Percentiles rank a stretch among this genome's conserved stretches.
These are phyloP conservation scores for Trichomycterus rosablanca DNA, from an alignment of 2,113 vertebrate genomes.

Conservation along the genomic window DNA sequence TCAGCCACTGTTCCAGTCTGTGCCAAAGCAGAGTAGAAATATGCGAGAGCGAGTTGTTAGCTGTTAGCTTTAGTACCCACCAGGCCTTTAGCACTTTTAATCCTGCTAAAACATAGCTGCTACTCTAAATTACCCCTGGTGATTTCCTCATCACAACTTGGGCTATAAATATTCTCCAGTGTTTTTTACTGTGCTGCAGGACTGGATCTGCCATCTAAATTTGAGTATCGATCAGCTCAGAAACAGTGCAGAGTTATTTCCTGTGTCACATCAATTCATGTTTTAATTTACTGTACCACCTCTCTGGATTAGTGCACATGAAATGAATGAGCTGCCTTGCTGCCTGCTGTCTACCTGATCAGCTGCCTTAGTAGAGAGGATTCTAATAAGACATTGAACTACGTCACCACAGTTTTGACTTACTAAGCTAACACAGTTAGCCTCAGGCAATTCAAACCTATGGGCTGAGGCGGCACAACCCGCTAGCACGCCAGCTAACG, in stretches of 20 bases:
- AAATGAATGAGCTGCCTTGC: too few species aligned
- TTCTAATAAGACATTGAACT: too few species aligned
- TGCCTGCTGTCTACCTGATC: too few species aligned
- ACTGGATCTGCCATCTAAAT: slow-evolving; percentile 9
- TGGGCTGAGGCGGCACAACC: too few species aligned
- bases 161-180: slow-evolving; percentile 11
- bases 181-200: slow-evolving; percentile 15
- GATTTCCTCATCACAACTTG: slow-evolving; percentile 33
- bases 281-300: slow-evolving; percentile 43
- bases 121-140: slow-evolving; percentile 21
- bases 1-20: slow-evolving; percentile 48
- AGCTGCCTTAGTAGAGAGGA: too few species aligned
- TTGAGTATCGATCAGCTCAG: slow-evolving; percentile 38
- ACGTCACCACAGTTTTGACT: too few species aligned
- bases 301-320: slow-evolving; percentile 43
- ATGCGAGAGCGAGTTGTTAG: slow-evolving; percentile 44
- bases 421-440: too few species aligned
- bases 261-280: slow-evolving; percentile 45
- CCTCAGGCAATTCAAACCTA: too few species aligned
- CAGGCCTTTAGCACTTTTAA: slow-evolving; percentile 31
- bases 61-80: slow-evolving; percentile 27
- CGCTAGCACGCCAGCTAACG: too few species aligned
- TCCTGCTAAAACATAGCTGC: slow-evolving; percentile 18
- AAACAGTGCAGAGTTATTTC: slow-evolving; percentile 48
- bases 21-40: slow-evolving; percentile 15